phyloP scores from a whole-genome alignment of 1,140 invertebrate genomes.

The Hypothenemus hampei region DNA sequence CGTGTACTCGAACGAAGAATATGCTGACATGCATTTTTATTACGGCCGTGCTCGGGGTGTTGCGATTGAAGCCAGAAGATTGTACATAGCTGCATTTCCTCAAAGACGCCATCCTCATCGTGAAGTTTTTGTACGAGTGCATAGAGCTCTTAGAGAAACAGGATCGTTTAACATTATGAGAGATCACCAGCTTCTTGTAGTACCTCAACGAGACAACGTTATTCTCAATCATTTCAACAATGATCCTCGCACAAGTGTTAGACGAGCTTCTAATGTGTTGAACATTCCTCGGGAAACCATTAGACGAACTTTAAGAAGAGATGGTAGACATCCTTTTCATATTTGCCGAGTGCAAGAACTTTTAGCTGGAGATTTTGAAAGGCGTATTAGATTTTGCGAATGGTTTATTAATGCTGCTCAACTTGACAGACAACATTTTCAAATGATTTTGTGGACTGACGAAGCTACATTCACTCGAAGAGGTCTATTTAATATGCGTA shows the following conservation, averaged over 20 bases:
- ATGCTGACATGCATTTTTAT: constrained; percentile 4
- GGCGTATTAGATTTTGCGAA: background rate
- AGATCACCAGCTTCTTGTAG: background rate
- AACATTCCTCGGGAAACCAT: background rate
- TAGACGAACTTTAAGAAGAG: constrained; percentile 4
- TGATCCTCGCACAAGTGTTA: background rate
- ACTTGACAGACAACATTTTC: background rate
- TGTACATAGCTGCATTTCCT: background rate
- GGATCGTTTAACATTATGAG: background rate
- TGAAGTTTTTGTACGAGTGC: constrained; percentile 4
- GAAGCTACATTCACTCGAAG: constrained; percentile 1
- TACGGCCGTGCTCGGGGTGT: constrained; percentile 1
- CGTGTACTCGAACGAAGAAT: constrained; percentile 1
- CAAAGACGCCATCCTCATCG: background rate
- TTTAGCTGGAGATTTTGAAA: background rate
- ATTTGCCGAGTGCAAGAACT: constrained; percentile 4
- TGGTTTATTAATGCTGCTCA: constrained; percentile 3
- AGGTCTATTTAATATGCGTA: constrained; percentile 1
- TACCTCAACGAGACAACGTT: background rate
- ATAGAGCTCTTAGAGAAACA: background rate
- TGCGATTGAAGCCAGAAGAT: background rate
- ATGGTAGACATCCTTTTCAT: background rate
- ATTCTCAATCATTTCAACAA: constrained; percentile 3
- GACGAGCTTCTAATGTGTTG: background rate
- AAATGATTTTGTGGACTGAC: background rate